phyloP scores from a whole-genome alignment of 2,888 invertebrate genomes.

The Cataglyphis cursor region DNA sequence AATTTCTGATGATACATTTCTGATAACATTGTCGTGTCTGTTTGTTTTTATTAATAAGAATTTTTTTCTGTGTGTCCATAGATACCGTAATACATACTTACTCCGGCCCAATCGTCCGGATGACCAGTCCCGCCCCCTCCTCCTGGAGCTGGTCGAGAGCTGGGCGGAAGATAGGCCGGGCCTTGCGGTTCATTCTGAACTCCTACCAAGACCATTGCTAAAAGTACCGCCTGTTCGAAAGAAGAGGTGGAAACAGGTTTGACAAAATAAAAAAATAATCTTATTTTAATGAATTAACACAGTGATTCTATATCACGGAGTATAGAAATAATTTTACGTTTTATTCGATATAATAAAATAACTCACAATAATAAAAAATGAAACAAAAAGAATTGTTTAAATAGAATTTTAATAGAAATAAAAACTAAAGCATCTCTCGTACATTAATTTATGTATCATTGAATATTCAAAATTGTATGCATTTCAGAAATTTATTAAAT shows the following conservation, averaged over 20 bases:
- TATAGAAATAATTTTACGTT: not conserved
- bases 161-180: constrained; percentile 88
- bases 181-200: constrained; percentile 87
- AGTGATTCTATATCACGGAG: not conserved
- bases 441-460: not conserved
- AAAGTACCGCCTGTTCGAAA: constrained; percentile 72
- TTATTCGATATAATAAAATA: not conserved
- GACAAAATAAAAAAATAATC: not conserved
- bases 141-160: constrained; percentile 75
- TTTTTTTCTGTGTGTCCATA: not conserved
- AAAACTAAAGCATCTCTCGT: not conserved
- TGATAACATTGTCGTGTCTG: not conserved
- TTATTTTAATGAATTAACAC: not conserved
- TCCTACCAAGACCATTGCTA: constrained; percentile 85
- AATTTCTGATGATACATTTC: not conserved
- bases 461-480: not conserved
- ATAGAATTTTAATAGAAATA: not conserved
- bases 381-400: not conserved
- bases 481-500: not conserved
- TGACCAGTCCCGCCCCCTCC: constrained; percentile 79
- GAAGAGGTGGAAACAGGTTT: constrained; percentile 53
- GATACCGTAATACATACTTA: constrained; percentile 73
- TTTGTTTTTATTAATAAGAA: not conserved
- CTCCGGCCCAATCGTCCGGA: constrained; percentile 86
- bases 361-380: not conserved